These are phyloP conservation scores for Ophion slaviceki DNA, from an alignment of 2,888 invertebrate genomes.

Conservation along the genomic window DNA sequence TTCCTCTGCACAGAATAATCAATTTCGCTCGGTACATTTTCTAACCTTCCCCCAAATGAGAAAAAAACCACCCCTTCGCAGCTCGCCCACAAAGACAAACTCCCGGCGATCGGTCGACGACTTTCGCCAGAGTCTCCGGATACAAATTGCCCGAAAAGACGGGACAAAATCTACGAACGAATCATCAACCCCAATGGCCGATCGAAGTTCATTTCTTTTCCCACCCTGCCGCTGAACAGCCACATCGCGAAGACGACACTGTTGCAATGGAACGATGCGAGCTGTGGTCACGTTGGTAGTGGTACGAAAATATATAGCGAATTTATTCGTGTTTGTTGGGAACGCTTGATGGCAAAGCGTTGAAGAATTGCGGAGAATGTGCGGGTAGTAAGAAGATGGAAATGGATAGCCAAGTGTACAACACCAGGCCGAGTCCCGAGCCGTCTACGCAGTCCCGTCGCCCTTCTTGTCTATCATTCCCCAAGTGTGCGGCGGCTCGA, in stretches of 20 bases:
- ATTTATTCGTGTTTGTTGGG: constrained; percentile 41
- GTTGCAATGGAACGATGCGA: constrained; percentile 18
- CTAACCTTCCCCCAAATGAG: background rate
- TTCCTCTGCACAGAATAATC: background rate
- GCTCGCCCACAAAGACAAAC: background rate
- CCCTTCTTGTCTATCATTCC: constrained; percentile 31
- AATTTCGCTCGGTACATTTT: background rate
- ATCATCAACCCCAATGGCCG: background rate
- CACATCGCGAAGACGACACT: constrained; percentile 19
- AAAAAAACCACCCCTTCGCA: background rate
- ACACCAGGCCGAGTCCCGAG: constrained; percentile 9
- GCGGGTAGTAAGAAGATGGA: constrained; percentile 34
- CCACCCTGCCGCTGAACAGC: background rate
- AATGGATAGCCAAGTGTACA: constrained; percentile 36
- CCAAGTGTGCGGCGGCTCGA: constrained; percentile 45
- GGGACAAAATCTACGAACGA: background rate
- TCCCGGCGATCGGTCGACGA: background rate
- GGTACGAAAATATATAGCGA: constrained; percentile 17
- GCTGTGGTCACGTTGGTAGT: background rate
- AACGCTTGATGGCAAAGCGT: constrained; percentile 41
- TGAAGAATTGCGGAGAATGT: constrained; percentile 40
- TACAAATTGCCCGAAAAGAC: constrained; percentile 38
- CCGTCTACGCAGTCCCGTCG: constrained; percentile 1
- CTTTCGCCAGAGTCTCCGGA: background rate
- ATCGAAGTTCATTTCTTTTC: constrained; percentile 17